Evolutionary conservation across 1,140 invertebrate species (phyloP).

Genomic region (Drosophila arawakana): DNA sequence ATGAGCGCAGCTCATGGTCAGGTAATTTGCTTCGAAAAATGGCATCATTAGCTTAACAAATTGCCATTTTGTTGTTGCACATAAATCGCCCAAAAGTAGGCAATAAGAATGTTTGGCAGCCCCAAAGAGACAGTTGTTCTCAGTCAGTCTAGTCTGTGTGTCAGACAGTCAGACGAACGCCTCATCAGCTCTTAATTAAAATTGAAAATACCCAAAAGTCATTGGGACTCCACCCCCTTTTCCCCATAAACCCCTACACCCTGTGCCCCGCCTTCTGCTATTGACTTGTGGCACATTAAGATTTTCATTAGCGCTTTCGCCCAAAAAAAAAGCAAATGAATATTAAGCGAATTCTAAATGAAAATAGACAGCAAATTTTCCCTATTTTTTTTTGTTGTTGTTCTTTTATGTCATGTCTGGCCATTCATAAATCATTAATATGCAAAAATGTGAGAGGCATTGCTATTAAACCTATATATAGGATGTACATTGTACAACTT

Average conservation of each 20-base stretch:
- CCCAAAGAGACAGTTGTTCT: not conserved
- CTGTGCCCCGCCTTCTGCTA: slow-evolving; percentile 34
- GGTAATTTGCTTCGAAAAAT: slow-evolving; percentile 78
- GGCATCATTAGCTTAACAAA: slow-evolving; percentile 78
- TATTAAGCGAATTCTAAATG: slow-evolving; percentile 73
- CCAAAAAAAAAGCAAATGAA: slow-evolving; percentile 55
- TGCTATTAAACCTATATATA: slow-evolving; percentile 29
- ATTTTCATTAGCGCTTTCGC: slow-evolving; percentile 66
- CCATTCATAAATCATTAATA: slow-evolving; percentile 77
- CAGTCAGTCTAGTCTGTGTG: not conserved
- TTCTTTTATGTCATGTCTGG: slow-evolving; percentile 42
- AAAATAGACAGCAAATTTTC: slow-evolving; percentile 65
- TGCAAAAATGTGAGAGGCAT: slow-evolving; percentile 52
- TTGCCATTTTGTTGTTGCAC: slow-evolving; percentile 65
- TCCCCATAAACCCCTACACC: too few species aligned
- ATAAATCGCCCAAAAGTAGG: slow-evolving; percentile 68
- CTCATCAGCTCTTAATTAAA: slow-evolving; percentile 66
- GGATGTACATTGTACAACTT: slow-evolving; percentile 35
- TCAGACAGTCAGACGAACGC: not conserved
- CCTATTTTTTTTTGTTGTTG: slow-evolving; percentile 14
- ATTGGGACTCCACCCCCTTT: slow-evolving; percentile 16
- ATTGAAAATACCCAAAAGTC: slow-evolving; percentile 63
- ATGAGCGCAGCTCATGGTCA: slow-evolving; percentile 47
- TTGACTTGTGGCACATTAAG: slow-evolving; percentile 51
- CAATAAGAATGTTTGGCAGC: slow-evolving; percentile 22